Evolutionary conservation across 1,140 invertebrate genomes (phyloP), one percentile per base, ranked within the genome.

Genomic region (Drosophila arizonae): DNA sequence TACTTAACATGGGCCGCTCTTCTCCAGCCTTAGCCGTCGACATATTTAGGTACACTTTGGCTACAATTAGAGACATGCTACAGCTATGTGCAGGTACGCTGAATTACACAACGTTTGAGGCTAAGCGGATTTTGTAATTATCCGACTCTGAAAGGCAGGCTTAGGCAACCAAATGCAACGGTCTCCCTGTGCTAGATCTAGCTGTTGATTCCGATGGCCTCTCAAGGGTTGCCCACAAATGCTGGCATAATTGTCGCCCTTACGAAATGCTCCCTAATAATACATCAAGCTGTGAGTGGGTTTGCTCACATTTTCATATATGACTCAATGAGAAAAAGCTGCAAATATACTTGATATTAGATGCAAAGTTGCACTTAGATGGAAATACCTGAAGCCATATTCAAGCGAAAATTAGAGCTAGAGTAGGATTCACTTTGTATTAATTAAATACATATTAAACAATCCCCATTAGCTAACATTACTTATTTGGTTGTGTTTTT

Each of bases 31-130:
- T 71, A 17, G 43, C 33, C 46, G 33, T 65, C 66, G 63, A 74
- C 66, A 69, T 76, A 77, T 77, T 86, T 70, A 67, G 70, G 75
- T 62, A 61, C 70, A 39, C 66, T 72, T 61, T 62, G 43, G 63
- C 52, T 55, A 76, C 84, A 81, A 87, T 82, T 86, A 87, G 75
- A 70, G 64, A 67, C 81, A 67, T 69, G 33, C 50, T 63, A 54
- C 36, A 45, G 52, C 41, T 50, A 73, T 71, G 62, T 62, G 60
- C 66, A 78, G 58, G 69, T 89, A 77, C 85, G 84, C 85, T 87
- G 84, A 87, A 87, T 87, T 87, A 87, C 84, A 87, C 84, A 87
- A 84, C 84, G 85, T 87, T 87, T 87, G 84, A 89, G 85, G 85
- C 89, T 87, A 87, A 87, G 84, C 84, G 84, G 84, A 87, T 87